phyloP scores from a whole-genome alignment of 2,797 vertebrate species.

The Typhlichthys subterraneus region DNA sequence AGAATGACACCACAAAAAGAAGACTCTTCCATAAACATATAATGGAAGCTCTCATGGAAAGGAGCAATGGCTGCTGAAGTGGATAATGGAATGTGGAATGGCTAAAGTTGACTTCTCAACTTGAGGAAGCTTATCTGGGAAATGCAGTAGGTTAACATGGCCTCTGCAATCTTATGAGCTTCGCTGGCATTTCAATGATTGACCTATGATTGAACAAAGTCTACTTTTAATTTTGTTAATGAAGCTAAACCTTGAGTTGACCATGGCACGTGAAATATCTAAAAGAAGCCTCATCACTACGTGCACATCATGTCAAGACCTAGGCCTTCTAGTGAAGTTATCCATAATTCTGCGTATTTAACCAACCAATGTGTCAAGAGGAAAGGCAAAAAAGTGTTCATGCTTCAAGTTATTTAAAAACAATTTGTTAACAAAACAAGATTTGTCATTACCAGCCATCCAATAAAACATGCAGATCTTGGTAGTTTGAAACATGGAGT shows the following conservation, averaged over 20 bases:
- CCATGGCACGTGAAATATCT: neutral
- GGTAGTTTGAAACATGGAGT: neutral
- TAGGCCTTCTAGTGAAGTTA: neutral
- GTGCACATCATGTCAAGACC: neutral
- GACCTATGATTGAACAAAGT: no score
- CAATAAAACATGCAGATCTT: neutral
- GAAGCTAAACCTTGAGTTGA: neutral
- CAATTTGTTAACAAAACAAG: neutral
- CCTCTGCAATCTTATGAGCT: neutral
- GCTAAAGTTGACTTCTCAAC: neutral
- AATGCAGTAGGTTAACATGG: slow-evolving; percentile 7
- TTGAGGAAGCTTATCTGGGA: neutral
- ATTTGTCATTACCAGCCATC: neutral
- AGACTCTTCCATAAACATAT: neutral
- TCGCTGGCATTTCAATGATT: neutral
- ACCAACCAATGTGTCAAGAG: neutral
- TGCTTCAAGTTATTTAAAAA: neutral
- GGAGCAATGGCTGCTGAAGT: slow-evolving; percentile 4
- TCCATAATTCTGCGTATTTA: neutral
- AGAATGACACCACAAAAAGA: slow-evolving; percentile 5
- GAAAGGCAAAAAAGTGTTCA: slow-evolving; percentile 18
- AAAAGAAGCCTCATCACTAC: neutral
- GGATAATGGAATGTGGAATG: neutral
- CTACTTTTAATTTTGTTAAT: no score
- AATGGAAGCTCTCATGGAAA: neutral